Conservation (phyloP, 2,888 invertebrate genomes). For the Drosophila barbarae region DNA sequence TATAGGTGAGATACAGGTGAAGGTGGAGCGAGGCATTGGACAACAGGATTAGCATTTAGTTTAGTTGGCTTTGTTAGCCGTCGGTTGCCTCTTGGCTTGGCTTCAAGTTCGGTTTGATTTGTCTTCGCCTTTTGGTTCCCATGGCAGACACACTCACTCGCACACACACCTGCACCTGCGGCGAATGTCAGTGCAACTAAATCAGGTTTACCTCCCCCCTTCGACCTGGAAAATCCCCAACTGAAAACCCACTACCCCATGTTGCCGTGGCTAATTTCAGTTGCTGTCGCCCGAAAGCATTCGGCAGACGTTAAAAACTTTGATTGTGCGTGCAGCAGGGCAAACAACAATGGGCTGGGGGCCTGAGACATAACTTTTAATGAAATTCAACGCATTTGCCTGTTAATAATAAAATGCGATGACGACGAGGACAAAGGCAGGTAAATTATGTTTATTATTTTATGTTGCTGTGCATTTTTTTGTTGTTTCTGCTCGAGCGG, state of each 20-base stretch:
- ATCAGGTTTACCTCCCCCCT: not conserved
- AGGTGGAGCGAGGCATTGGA: not conserved
- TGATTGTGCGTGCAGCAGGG: conserved; percentile 42
- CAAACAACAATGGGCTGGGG: conserved; percentile 26
- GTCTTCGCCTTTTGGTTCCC: conserved; percentile 13
- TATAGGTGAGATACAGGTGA: conserved; percentile 1
- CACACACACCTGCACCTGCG: conserved; percentile 18
- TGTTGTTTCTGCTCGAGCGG: conserved; percentile 23
- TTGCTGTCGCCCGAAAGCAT: conserved; percentile 50
- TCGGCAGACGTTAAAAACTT: conserved; percentile 48
- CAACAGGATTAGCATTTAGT: conserved; percentile 46
- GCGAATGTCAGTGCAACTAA: conserved; percentile 40
- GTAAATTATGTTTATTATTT: conserved; percentile 73
- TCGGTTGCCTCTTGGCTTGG: conserved; percentile 16
- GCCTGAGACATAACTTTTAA: conserved; percentile 67
- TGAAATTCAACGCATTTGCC: conserved; percentile 66
- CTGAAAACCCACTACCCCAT: conserved; percentile 1
- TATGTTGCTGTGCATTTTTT: conserved; percentile 46
- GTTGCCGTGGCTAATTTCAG: conserved; percentile 42
- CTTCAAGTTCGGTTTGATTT: conserved; percentile 29
- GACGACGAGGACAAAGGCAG: conserved; percentile 41
- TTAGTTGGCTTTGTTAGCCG: conserved; percentile 45
- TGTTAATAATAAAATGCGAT: conserved; percentile 66
- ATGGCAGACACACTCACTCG: not conserved
- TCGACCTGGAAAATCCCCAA: not conserved